A percentile compares a stretch with the other conserved stretches of the same genome.
phyloP scores from a whole-genome alignment of 1,140 invertebrate species.

The Dendrolimus punctatus region DNA sequence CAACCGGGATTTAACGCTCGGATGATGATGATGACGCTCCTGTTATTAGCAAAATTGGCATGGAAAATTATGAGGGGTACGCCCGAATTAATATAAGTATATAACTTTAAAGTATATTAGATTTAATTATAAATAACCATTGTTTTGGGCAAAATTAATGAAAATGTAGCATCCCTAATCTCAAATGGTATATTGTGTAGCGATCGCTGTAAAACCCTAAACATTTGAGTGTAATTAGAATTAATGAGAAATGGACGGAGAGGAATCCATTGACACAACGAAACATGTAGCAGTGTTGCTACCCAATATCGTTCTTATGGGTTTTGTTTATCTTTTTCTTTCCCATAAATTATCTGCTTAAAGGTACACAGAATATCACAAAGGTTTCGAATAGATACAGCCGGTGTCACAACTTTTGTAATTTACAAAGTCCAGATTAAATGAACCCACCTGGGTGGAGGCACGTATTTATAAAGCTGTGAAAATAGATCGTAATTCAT shows the following conservation, averaged over 20 bases:
- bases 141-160: conserved; percentile 14
- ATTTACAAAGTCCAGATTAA: conserved; percentile 18
- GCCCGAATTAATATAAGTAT: no score
- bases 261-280: conserved; percentile 39
- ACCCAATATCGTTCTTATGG: conserved; percentile 7
- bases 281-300: conserved; percentile 33
- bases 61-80: no score
- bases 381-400: neutral
- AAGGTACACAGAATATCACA: neutral
- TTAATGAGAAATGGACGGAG: conserved; percentile 54
- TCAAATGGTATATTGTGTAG: conserved; percentile 23
- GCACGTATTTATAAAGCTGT: conserved; percentile 29
- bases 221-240: conserved; percentile 55
- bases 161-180: conserved; percentile 16
- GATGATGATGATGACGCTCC: no score
- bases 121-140: conserved; percentile 8
- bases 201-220: conserved; percentile 33
- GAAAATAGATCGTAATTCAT: conserved; percentile 32
- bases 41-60: no score
- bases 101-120: conserved; percentile 8
- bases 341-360: neutral
- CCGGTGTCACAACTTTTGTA: no score
- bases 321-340: conserved; percentile 4
- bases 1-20: no score
- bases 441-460: conserved; percentile 22